Evolutionary conservation across 1,140 invertebrate genomes (phyloP), one percentile per base, ranked within the genome.

Genomic region (Drosophila serrata): DNA sequence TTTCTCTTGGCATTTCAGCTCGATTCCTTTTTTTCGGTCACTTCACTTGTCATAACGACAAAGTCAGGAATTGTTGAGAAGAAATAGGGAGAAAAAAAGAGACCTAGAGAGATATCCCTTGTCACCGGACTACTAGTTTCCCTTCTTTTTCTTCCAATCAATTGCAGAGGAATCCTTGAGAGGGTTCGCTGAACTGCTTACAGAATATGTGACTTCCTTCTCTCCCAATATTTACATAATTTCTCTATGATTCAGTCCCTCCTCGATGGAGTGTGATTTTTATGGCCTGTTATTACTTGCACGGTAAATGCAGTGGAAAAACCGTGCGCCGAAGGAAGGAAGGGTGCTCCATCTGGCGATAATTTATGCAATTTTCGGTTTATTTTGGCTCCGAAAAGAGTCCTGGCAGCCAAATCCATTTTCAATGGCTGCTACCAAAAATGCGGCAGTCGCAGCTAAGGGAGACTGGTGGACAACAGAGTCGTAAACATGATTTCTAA

Each of bases 1-100:
- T 75, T 60, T 68, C 56, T 82, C 61, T 69, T 74, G 62, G 53
- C 42, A 58, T 62, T 59, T 60, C 39, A 37, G 17, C 40, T 64
- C 60, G 70, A 15, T n/a, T 49, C 29, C 22, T 48, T 65, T 74
- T 75, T 77, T 77, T 77, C 74, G 74, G 74, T 77, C 62, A 84
- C 77, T 85, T 77, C 82, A 86, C 80, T 84, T 87, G 84, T 79
- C 85, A 88, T 72, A 72, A 78, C 79, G 84, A 80, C 72, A 78
- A 74, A 75, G 61, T 72, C 74, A 64, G 51, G 65, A 48, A 63
- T 53, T 55, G 19, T 70, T 40, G 53, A 29, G 59, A 40, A 48
- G 56, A 57, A 61, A n/a, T 46, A 13, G 22, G 4, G 13, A 27
- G 45, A 6, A 19, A 46, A 6, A 39, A 49, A 51, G 43, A 46